These are phyloP conservation scores for Cygnus buccinator DNA, from an alignment of 2,113 vertebrate genomes.

Conservation along the genomic window DNA sequence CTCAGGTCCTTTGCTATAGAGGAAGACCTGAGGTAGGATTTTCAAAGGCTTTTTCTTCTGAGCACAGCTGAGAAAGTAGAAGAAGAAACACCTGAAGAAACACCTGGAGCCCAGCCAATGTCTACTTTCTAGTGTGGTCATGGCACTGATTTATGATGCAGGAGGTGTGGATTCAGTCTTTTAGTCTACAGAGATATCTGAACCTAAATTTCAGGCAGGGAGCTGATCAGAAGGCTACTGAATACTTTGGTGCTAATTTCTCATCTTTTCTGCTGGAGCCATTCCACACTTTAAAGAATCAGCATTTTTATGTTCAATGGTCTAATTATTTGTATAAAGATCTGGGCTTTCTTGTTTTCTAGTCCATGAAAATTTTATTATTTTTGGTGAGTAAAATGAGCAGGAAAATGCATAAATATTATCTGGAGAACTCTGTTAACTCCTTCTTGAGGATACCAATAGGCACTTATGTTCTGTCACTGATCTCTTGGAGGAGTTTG, in stretches of 20 bases:
- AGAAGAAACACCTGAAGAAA: constrained; percentile 17
- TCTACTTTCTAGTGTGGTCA: not conserved
- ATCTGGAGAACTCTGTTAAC: not conserved
- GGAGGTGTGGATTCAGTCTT: not conserved
- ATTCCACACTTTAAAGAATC: not conserved
- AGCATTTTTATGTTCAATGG: not conserved
- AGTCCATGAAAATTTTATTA: not conserved
- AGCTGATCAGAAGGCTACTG: not conserved
- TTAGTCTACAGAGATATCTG: not conserved
- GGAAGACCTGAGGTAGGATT: not conserved
- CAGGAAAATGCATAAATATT: not conserved
- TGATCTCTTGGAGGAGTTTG: not conserved
- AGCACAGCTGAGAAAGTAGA: not conserved
- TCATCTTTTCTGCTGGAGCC: not conserved
- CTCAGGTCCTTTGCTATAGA: not conserved
- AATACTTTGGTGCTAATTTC: not conserved
- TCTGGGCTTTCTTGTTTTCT: not conserved
- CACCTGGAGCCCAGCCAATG: not conserved
- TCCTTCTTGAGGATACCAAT: not conserved
- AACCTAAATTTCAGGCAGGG: not conserved
- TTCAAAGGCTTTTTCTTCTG: constrained; percentile 35
- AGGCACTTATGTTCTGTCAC: not conserved
- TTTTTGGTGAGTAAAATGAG: not conserved
- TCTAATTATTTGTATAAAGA: not conserved
- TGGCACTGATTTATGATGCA: not conserved